These are phyloP conservation scores for Spilogale gracilis DNA, from an alignment of 2,113 vertebrate species.

Conservation along the genomic window DNA sequence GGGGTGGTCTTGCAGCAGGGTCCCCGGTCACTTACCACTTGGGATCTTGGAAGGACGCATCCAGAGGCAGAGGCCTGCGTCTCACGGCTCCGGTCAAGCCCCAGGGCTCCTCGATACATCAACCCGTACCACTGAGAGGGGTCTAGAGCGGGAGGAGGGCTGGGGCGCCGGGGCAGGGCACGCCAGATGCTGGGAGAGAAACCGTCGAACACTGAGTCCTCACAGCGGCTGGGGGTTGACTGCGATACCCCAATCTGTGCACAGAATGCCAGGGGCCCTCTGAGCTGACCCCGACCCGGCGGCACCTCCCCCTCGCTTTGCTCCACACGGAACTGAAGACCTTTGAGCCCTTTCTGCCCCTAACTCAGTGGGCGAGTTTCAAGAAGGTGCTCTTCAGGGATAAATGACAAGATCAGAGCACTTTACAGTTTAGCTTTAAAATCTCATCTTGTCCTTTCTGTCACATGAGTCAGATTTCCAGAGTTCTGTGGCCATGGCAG, in stretches of 20 bases:
- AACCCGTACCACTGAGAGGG: fast-evolving
- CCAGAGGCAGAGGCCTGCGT: fast-evolving
- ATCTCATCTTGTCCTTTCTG: background rate
- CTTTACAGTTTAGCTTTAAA: background rate
- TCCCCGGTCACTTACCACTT: background rate
- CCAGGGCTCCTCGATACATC: background rate
- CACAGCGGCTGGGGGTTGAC: background rate
- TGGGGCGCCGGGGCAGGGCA: fast-evolving
- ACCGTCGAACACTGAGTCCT: fast-evolving
- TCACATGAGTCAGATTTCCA: background rate
- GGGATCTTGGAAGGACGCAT: background rate
- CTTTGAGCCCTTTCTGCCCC: background rate
- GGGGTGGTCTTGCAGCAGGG: background rate
- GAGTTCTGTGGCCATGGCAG: background rate
- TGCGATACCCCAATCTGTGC: fast-evolving
- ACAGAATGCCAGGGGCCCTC: fast-evolving
- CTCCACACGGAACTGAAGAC: background rate
- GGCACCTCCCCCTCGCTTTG: background rate
- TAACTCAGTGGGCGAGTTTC: background rate
- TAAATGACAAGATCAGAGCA: background rate
- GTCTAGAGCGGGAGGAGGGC: background rate
- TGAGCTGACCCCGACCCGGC: fast-evolving
- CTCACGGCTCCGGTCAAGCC: too few relatives aligned
- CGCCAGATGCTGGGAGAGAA: background rate
- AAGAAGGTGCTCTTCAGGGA: background rate